phyloP scores from a whole-genome alignment of 1,140 invertebrate species.

The Drosophila guanche region DNA sequence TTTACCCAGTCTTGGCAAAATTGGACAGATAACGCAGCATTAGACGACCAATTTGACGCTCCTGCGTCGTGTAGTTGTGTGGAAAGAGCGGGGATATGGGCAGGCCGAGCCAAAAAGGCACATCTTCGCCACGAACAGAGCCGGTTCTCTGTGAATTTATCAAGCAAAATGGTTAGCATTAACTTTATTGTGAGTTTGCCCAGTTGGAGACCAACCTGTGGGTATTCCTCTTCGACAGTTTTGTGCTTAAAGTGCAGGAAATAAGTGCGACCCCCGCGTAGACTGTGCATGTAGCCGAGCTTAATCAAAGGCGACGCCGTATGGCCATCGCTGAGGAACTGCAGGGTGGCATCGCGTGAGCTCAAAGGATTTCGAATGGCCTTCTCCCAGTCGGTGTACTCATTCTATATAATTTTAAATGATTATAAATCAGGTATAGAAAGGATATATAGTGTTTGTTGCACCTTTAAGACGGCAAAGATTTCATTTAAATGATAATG shows the following conservation, averaged over 20 bases:
- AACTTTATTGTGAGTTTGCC: not conserved
- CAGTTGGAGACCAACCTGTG: slow-evolving; percentile 85
- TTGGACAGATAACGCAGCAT: slow-evolving; percentile 93
- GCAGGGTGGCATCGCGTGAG: slow-evolving; percentile 89
- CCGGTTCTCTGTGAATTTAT: slow-evolving; percentile 86
- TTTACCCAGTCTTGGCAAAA: slow-evolving; percentile 91
- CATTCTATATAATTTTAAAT: slow-evolving; percentile 85
- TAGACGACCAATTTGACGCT: slow-evolving; percentile 89
- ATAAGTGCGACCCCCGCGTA: slow-evolving; percentile 90
- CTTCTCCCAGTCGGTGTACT: slow-evolving; percentile 96
- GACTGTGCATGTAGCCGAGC: slow-evolving; percentile 91
- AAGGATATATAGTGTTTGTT: not conserved
- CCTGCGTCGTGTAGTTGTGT: slow-evolving; percentile 89
- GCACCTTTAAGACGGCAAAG: slow-evolving; percentile 91
- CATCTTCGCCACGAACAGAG: slow-evolving; percentile 95
- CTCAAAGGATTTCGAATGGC: slow-evolving; percentile 89
- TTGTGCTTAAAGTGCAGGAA: slow-evolving; percentile 95
- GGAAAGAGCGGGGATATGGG: slow-evolving; percentile 89
- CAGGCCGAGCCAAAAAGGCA: slow-evolving; percentile 96
- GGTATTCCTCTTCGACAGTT: slow-evolving; percentile 89
- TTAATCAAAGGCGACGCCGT: slow-evolving; percentile 92
- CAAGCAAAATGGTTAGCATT: not conserved
- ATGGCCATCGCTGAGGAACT: slow-evolving; percentile 93
- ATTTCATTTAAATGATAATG: slow-evolving; percentile 95
- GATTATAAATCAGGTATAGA: too few species aligned